Evolutionary conservation across 2,113 vertebrate genomes (phyloP).

Genomic region (Ginglymostoma cirratum): DNA sequence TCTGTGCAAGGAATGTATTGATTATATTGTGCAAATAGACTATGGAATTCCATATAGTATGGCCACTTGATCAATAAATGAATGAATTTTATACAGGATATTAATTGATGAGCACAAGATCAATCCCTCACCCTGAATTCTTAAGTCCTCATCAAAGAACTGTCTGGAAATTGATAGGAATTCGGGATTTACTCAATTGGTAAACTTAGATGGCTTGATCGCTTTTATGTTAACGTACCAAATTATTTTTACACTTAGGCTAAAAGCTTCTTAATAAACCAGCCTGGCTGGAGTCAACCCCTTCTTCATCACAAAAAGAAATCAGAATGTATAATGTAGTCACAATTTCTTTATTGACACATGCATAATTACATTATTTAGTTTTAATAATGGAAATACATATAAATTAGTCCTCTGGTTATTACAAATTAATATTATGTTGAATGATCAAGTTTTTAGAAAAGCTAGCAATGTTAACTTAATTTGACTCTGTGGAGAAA

Average conservation of each 20-base stretch:
- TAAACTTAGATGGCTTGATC: neutral
- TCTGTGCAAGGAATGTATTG: neutral
- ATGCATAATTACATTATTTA: neutral
- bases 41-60: neutral
- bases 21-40: neutral
- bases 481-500: neutral
- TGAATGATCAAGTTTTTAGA: neutral
- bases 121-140: neutral
- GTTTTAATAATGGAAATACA: neutral
- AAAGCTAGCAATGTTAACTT: neutral
- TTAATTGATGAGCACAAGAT: neutral
- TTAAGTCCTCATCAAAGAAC: neutral
- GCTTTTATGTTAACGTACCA: neutral
- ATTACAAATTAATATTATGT: neutral
- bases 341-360: neutral
- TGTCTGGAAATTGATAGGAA: neutral
- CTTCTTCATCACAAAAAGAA: neutral
- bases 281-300: neutral
- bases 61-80: neutral
- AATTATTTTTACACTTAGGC: neutral
- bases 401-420: neutral
- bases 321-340: neutral
- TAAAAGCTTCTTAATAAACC: neutral
- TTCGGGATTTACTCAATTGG: neutral
- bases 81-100: neutral